phyloP scores from a whole-genome alignment of 2,888 invertebrate genomes.

The Tillus elongatus region DNA sequence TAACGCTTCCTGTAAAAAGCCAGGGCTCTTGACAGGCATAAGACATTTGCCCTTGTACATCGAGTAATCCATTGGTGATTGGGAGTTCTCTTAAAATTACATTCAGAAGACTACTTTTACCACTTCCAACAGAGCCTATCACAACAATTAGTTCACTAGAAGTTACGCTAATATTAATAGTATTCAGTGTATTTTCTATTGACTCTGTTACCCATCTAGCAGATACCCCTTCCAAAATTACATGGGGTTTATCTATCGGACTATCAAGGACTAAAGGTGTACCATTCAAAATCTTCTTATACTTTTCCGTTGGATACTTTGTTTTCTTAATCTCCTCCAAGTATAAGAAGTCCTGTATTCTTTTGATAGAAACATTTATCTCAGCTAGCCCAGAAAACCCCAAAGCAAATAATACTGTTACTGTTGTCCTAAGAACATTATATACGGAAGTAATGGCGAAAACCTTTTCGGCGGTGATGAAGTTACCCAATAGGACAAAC shows the following conservation, averaged over 20 bases:
- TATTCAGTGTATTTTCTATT: slow-evolving; percentile 38
- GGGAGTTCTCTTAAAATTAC: slow-evolving; percentile 39
- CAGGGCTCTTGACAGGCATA: slow-evolving; percentile 56
- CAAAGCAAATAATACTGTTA: slow-evolving; percentile 87
- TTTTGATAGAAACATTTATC: slow-evolving; percentile 62
- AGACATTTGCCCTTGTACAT: slow-evolving; percentile 42
- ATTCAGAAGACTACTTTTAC: slow-evolving; percentile 46
- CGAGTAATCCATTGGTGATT: slow-evolving; percentile 34
- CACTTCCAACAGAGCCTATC: slow-evolving; percentile 61
- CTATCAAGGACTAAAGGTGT: too few relatives aligned
- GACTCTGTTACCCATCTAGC: slow-evolving; percentile 53
- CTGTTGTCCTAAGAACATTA: slow-evolving; percentile 76
- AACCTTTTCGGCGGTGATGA: slow-evolving; percentile 72
- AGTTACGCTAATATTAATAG: slow-evolving; percentile 40
- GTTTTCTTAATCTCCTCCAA: too few relatives aligned
- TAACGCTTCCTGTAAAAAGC: slow-evolving; percentile 48
- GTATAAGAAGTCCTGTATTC: slow-evolving; percentile 53
- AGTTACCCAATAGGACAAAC: slow-evolving; percentile 60
- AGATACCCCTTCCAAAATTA: slow-evolving; percentile 52
- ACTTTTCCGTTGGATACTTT: slow-evolving; percentile 38
- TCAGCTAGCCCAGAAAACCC: slow-evolving; percentile 75
- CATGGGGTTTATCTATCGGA: slow-evolving; percentile 40
- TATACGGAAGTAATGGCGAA: slow-evolving; percentile 86
- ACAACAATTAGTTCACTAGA: slow-evolving; percentile 46
- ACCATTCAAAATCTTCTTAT: too few relatives aligned